phyloP scores from a whole-genome alignment of 2,888 invertebrate species.

The Perdita meconis region DNA sequence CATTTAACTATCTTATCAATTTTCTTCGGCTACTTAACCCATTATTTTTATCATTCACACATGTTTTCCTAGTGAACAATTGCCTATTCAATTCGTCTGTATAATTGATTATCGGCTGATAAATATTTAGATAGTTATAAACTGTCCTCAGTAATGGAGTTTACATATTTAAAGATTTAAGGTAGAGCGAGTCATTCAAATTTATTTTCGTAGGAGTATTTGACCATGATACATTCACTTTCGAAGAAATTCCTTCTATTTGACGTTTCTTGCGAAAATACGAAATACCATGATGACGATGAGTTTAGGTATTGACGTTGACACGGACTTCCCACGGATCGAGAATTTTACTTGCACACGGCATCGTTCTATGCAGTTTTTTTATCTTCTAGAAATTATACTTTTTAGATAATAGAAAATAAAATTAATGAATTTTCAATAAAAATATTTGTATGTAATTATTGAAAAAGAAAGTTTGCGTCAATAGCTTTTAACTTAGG shows the following conservation, averaged over 20 bases:
- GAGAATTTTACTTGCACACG: not conserved
- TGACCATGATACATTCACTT: not conserved
- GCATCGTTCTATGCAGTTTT: not conserved
- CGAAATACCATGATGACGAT: not conserved
- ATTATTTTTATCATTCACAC: not conserved
- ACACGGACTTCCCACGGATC: not conserved
- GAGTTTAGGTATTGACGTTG: not conserved
- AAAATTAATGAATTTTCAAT: not conserved
- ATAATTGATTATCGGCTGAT: too few species aligned
- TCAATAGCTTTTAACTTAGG: not conserved
- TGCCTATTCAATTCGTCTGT: too few species aligned
- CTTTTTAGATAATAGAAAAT: constrained; percentile 21
- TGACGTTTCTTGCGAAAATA: not conserved
- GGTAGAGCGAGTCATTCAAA: not conserved
- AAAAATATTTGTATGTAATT: too few species aligned
- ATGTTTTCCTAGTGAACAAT: too few species aligned
- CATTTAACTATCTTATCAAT: too few species aligned
- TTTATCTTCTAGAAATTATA: constrained; percentile 1
- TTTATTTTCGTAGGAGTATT: constrained; percentile 13
- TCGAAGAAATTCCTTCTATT: constrained; percentile 2
- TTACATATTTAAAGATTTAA: not conserved
- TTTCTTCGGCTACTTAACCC: too few species aligned
- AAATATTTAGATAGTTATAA: not conserved
- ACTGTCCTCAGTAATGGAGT: not conserved
- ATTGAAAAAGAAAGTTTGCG: not conserved